Base-by-base conservation (phyloP, 2,113 vertebrate genomes). In the Hemiprocne comata region DNA sequence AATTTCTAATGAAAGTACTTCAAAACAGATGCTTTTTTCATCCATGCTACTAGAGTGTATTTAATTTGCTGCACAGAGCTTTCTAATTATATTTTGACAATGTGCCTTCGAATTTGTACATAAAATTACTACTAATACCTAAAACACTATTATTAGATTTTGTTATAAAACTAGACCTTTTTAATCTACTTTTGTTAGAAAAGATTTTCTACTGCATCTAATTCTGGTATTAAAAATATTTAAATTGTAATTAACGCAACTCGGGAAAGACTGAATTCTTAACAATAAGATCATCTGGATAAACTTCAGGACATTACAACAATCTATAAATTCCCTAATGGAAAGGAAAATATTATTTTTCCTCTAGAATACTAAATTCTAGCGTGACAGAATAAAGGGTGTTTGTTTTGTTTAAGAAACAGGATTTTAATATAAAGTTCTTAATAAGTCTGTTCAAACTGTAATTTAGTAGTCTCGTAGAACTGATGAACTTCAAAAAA, bases 11-110 rank as follows among this genome's bases (percentile, higher is more conserved):
- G 60, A 83, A 93, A 91, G 46, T 66, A 89, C 73, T 91, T 91
- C 44, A 83, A 76, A 94, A 94, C 48, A 66, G 83, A 77, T 84
- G 58, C 6, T 61, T 90, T 95, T 89, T 90, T 71, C 18, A 93
- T 50, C 54, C 58, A 50, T 42, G 33, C 26, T 80, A 61, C 55
- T 71, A 86, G 20, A 76, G 13, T 72, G 60, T 53, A 83, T 85
- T 95, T 82, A 90, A 94, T 91, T 85, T 73, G 67, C 85, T 82
- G 67, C 75, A 90, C 5, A 46, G 64, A 93, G 75, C 24, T 66
- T 89, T 87, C 81, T 93, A 95, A 96, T 88, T 88, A 64, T 84
- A 86, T 94, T 96, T 95, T 91, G 73, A 88, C 83, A 94, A 92
- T 85, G 74, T 82, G 84, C 58, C 48, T 95, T 92, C 1, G 1